Evolutionary conservation across 1,140 invertebrate genomes (phyloP), one percentile per base, ranked within the genome.

Genomic region (Procambarus virginalis): DNA sequence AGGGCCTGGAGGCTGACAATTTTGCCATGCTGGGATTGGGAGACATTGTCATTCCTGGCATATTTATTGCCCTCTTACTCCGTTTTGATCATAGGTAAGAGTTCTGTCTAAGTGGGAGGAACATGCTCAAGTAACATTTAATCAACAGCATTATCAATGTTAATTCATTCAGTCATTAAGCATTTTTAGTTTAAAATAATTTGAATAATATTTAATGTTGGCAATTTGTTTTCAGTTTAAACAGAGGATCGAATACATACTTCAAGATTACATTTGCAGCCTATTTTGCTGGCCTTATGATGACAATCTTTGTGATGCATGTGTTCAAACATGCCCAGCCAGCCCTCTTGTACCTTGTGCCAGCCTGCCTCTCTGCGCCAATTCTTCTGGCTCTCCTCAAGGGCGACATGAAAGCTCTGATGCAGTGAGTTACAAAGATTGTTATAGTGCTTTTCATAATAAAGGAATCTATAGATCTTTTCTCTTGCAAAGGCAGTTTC

Each of bases 321-420:
- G 95, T 98, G 80, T 99, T 99, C 94, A 98, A 99, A 94, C 98
- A 99, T 94, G 98, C 98, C n/a, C 97, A 99, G 95, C 99, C 99
- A 1, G 99, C 99, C 88, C 94, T 99, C 48, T 94, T 99, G 58
- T 99, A 99, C 94, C 95, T 99, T 82, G 99, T 99, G 87, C 99
- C 99, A 34, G 97, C 97, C 12, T 99, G 99, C 95, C 94, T 99
- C 91, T 97, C 96, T 81, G 96, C 97, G 64, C 99, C 99, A 5
- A 93, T 99, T 2, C 93, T 96, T 6, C 94, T 99, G 1, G 98
- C 99, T 17, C 93, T 99, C 46, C 93, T 99, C 3, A 97, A 97
- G 93, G 99, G 99, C 90, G 99, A 99, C 93, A 94, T 99, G 46
- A 98, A 97, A 92, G 96, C 96, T 1, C 94, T 99, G 92, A 98